Base-by-base conservation (phyloP, 1,140 invertebrate genomes). In the Leptopilina clavipes region DNA sequence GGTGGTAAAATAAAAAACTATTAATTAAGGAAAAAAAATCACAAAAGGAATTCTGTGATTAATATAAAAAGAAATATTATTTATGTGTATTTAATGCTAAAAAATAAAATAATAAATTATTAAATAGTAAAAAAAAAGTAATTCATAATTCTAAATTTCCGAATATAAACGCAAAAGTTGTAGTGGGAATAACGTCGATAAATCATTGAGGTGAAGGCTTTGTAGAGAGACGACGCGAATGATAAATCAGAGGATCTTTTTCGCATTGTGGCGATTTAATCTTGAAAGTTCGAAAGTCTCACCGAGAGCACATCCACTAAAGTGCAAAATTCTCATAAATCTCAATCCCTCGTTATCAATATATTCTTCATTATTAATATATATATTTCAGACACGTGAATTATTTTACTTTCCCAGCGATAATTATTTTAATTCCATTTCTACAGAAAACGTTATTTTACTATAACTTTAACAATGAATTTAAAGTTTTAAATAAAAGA, bases 161-260 rank as follows among this genome's bases (percentile, higher is more conserved):
- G 31, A 31, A 65, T 65, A 65, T 31, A 65, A 37, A 65, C 14
- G 25, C 25, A n/a, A 37, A n/a, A 14, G 14, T 40, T 40, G 37
- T 31, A n/a, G 59, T 14, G 25, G 59, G 25, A 31, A 31, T 65
- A 40, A 65, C 11, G 59, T 65, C 59, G 25, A 65, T 65, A 65
- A 65, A 65, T 65, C 59, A 65, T 31, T 37, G 52, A 54, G 52
- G 52, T 54, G 52, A 54, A 54, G 59, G 22, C 19, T 65, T 65
- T 65, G 59, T 65, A 6, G 8, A 5, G 25, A 65, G 25, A 31
- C 22, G 59, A 65, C 59, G n/a, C 22, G 59, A 22, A 14, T 19
- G 22, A 65, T 65, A 65, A 65, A 65, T 65, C 59, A 65, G 59
- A 65, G 19, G 59, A 31, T 19, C 59, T 65, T 65, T 65, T 65